phyloP scores from a whole-genome alignment of 1,140 invertebrate genomes.

The Apis dorsata region DNA sequence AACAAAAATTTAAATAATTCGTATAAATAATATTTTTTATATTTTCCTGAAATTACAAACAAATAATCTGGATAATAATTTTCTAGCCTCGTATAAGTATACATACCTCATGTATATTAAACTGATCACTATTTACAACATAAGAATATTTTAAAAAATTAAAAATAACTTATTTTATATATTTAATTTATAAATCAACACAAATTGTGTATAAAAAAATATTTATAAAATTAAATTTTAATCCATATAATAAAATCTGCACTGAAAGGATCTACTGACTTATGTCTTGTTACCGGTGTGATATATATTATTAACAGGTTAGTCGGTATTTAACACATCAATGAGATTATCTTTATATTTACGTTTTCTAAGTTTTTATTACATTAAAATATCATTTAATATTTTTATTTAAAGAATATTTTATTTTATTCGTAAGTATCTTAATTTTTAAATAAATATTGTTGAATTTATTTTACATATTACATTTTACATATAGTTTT shows the following conservation, averaged over 20 bases:
- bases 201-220: neutral
- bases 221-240: neutral
- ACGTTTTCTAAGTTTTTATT: neutral
- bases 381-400: neutral
- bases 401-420: neutral
- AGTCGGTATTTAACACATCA: neutral
- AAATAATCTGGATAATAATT: slow-evolving; percentile 13
- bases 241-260: neutral
- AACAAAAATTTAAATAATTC: slow-evolving; percentile 3
- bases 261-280: neutral
- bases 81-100: neutral
- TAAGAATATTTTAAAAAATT: neutral
- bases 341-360: neutral
- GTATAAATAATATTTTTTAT: neutral
- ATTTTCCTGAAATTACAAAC: slow-evolving; percentile 9
- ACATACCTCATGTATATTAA: neutral
- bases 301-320: slow-evolving; percentile 31
- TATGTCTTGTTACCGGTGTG: slow-evolving; percentile 12
- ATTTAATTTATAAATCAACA: neutral
- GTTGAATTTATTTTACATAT: neutral
- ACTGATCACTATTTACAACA: neutral
- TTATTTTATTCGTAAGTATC: neutral
- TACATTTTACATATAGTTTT: neutral
- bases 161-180: slow-evolving; percentile 10
- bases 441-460: neutral